Evolutionary conservation across 2,888 invertebrate species (phyloP).

Genomic region (Cheilosia urbana): DNA sequence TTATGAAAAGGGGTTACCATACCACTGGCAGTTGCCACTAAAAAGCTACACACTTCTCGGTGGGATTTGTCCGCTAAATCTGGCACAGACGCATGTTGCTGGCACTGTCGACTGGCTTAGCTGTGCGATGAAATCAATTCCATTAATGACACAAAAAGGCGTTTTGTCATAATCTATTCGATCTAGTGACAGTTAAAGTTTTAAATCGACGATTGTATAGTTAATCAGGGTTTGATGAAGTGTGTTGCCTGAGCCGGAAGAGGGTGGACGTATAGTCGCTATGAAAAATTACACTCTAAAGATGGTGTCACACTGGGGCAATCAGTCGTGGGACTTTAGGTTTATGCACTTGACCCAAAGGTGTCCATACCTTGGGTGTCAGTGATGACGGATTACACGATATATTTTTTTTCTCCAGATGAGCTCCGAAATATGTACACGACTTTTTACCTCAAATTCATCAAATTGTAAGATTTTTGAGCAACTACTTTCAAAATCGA

Average conservation of each 20-base stretch:
- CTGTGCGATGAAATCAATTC: constrained; percentile 60
- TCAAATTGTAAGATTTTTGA: too few species aligned
- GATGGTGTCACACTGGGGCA: too few species aligned
- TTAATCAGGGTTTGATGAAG: constrained; percentile 57
- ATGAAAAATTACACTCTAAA: neutral
- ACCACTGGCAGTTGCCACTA: neutral
- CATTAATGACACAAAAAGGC: constrained; percentile 62
- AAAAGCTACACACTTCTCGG: constrained; percentile 37
- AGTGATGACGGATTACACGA: too few species aligned
- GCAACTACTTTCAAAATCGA: too few species aligned
- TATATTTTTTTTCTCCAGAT: too few species aligned
- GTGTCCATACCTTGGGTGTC: too few species aligned
- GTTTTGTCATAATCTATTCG: constrained; percentile 65
- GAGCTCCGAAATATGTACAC: too few species aligned
- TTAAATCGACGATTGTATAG: constrained; percentile 58
- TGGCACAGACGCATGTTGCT: constrained; percentile 60
- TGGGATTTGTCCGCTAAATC: constrained; percentile 45
- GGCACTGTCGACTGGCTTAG: constrained; percentile 56
- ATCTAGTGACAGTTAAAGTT: constrained; percentile 55
- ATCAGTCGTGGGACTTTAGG: too few species aligned
- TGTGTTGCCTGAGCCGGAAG: neutral
- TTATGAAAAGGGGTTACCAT: constrained; percentile 68
- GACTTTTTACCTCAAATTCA: too few species aligned
- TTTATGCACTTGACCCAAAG: too few species aligned
- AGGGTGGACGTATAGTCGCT: neutral